These are phyloP conservation scores for Heliconius charithonia DNA, from an alignment of 2,888 invertebrate genomes.

Conservation along the genomic window DNA sequence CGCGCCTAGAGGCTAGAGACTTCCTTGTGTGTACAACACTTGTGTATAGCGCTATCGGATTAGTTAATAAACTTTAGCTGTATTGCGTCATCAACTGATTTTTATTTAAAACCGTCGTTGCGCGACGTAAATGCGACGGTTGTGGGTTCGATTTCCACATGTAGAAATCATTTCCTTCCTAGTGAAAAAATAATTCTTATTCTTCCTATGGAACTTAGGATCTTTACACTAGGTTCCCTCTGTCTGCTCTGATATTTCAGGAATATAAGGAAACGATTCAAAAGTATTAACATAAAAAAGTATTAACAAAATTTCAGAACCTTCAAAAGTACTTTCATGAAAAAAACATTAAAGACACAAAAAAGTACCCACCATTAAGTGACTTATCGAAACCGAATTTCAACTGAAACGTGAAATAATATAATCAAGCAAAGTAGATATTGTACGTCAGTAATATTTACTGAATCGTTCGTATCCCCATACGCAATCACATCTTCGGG, in stretches of 20 bases:
- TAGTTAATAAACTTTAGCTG: background rate
- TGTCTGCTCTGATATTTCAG: too few species aligned
- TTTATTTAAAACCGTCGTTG: background rate
- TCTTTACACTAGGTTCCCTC: too few species aligned
- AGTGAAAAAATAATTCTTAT: background rate
- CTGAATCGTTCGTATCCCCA: constrained; percentile 18
- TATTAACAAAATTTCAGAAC: too few species aligned
- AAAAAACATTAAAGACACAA: background rate
- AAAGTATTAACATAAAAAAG: background rate
- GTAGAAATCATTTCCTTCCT: too few species aligned
- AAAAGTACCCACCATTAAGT: background rate
- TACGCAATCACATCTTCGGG: constrained; percentile 32
- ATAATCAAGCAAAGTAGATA: background rate
- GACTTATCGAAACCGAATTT: background rate
- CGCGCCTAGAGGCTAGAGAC: constrained; percentile 54
- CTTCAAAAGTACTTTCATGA: background rate
- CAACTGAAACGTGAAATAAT: constrained; percentile 9
- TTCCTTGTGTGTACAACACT: constrained; percentile 34
- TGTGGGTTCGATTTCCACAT: background rate
- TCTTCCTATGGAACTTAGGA: too few species aligned
- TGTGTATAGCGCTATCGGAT: constrained; percentile 14
- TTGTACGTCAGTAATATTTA: constrained; percentile 24
- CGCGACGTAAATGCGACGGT: background rate
- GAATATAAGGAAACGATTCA: background rate
- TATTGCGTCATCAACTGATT: constrained; percentile 4